A percentile compares a stretch with the other conserved stretches of the same genome.
These are phyloP conservation scores for Selene dorsalis DNA, from an alignment of 2,797 vertebrate genomes.

Conservation along the genomic window DNA sequence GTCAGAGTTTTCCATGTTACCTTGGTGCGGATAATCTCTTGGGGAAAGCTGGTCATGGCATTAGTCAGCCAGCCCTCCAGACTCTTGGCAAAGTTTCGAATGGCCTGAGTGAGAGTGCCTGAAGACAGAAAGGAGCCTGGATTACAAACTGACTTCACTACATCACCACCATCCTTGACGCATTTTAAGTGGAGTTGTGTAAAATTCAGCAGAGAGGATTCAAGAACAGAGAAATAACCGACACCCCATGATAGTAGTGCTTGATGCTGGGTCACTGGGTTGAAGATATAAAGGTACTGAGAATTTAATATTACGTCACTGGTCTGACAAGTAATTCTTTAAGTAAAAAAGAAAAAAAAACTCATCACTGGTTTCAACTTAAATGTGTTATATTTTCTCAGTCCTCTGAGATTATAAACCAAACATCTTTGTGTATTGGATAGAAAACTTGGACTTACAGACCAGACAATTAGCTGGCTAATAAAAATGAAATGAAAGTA, in stretches of 20 bases:
- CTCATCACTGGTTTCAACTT: too few relatives aligned
- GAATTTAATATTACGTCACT: background rate
- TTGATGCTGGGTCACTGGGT: background rate
- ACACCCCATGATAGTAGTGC: background rate
- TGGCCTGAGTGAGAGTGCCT: constrained; percentile 98
- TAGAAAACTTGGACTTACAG: background rate
- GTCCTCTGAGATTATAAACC: background rate
- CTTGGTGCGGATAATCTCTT: constrained; percentile 94
- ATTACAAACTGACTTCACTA: constrained; percentile 23
- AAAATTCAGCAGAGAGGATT: background rate
- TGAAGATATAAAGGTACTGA: background rate
- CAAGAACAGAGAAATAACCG: background rate
- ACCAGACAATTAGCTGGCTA: background rate
- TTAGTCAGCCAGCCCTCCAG: constrained; percentile 96
- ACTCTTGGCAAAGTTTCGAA: constrained; percentile 98
- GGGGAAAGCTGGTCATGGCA: constrained; percentile 95
- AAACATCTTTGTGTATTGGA: background rate
- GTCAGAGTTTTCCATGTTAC: constrained; percentile 73
- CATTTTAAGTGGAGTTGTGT: background rate
- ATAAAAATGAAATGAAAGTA: too few relatives aligned
- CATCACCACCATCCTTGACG: background rate
- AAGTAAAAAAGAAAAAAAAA: too few relatives aligned
- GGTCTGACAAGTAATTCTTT: too few relatives aligned
- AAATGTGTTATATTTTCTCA: background rate
- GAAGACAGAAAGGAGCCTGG: constrained; percentile 35